phyloP scores from a whole-genome alignment of 64 coral and sea anemone species.

The Dendrophyllia cribrosa region DNA sequence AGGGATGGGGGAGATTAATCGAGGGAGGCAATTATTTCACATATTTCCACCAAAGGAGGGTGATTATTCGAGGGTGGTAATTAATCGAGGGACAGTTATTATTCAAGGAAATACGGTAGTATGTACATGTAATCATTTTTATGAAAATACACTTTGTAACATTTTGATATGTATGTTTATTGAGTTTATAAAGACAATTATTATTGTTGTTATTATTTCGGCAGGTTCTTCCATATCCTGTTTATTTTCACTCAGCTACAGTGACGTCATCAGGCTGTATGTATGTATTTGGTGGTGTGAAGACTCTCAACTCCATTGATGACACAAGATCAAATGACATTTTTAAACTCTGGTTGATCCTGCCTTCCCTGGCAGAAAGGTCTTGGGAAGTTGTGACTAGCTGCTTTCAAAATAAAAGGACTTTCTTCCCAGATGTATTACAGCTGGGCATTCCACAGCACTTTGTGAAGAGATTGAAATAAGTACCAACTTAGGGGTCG shows the following conservation, averaged over 20 bases:
- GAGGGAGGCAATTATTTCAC: too few relatives aligned
- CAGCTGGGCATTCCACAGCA: conserved; percentile 39
- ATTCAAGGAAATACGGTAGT: too few relatives aligned
- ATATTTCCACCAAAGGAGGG: too few relatives aligned
- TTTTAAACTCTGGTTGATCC: conserved; percentile 77
- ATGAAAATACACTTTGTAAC: too few relatives aligned
- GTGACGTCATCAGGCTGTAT: conserved; percentile 91
- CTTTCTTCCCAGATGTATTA: not conserved
- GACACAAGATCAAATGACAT: conserved; percentile 74
- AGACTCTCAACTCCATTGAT: conserved; percentile 62
- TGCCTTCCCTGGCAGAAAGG: conserved; percentile 67
- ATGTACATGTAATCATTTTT: too few relatives aligned
- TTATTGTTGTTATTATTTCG: not conserved
- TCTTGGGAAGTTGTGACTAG: conserved; percentile 27
- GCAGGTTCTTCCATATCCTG: conserved; percentile 76
- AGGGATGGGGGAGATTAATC: too few relatives aligned
- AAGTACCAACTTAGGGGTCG: not conserved
- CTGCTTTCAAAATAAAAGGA: not conserved
- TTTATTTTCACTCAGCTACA: conserved; percentile 94
- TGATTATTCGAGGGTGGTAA: too few relatives aligned
- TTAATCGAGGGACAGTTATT: too few relatives aligned
- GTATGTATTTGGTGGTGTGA: conserved; percentile 95
- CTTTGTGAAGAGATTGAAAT: conserved; percentile 13
- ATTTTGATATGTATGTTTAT: too few relatives aligned
- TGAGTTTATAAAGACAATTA: not conserved